Evolutionary conservation across 2,113 vertebrate genomes (phyloP).

Genomic region (Carollia perspicillata): DNA sequence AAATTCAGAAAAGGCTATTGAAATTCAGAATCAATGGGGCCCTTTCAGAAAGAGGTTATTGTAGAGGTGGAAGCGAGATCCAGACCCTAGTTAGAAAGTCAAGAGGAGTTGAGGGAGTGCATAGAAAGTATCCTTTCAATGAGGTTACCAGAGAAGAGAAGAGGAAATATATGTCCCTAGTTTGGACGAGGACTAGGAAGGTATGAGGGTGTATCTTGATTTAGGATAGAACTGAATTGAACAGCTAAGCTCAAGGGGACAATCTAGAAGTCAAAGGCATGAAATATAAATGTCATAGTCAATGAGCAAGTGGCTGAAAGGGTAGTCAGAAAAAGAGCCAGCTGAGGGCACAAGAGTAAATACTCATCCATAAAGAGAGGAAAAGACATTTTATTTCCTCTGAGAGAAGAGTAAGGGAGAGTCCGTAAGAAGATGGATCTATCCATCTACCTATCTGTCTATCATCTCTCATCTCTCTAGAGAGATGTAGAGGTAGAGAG

Average conservation of each 20-base stretch:
- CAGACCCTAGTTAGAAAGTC: slow-evolving; percentile 18
- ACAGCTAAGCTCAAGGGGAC: not conserved
- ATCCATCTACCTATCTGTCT: not conserved
- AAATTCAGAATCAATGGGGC: not conserved
- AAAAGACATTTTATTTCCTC: not conserved
- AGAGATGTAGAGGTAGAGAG: not conserved
- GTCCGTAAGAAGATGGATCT: not conserved
- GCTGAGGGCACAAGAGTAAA: not conserved
- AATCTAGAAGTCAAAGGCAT: slow-evolving; percentile 32
- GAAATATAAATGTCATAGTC: not conserved
- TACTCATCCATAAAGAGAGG: not conserved
- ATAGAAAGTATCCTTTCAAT: not conserved
- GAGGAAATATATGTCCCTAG: not conserved
- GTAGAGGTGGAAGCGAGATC: not conserved
- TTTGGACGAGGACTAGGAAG: not conserved
- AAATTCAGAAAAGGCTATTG: not conserved
- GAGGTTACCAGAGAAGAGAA: not conserved
- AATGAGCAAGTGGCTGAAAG: not conserved
- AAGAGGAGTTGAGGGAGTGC: not conserved
- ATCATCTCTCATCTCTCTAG: not conserved
- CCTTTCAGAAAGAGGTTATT: slow-evolving; percentile 14
- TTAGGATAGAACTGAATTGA: not conserved
- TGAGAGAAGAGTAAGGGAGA: not conserved
- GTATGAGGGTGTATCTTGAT: not conserved
- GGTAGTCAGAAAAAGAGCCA: not conserved